These are phyloP conservation scores for Gila robusta DNA, from an alignment of 2,797 vertebrate species.

Conservation along the genomic window DNA sequence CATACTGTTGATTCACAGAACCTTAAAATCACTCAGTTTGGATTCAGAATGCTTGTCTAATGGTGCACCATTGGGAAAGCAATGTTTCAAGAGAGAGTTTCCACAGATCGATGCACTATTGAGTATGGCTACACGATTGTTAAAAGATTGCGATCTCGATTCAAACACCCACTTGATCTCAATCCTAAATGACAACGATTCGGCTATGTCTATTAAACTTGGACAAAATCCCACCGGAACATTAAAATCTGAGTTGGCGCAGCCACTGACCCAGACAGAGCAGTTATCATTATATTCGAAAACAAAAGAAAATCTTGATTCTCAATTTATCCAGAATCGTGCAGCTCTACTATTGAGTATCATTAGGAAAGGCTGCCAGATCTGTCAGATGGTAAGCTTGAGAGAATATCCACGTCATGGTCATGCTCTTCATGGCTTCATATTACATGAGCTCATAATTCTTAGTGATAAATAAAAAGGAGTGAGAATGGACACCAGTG, in stretches of 20 bases:
- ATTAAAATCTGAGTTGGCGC: not conserved
- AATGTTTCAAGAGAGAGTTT: not conserved
- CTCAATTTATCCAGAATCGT: not conserved
- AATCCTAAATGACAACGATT: not conserved
- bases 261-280: not conserved
- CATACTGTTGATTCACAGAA: not conserved
- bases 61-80: not conserved
- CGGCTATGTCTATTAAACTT: not conserved
- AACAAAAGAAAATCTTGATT: not conserved
- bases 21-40: not conserved
- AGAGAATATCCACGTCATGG: not conserved
- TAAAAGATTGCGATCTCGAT: not conserved
- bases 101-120: not conserved
- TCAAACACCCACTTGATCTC: not conserved
- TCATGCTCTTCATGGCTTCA: not conserved
- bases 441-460: slow-evolving; percentile 18
- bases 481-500: not conserved
- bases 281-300: not conserved
- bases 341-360: not conserved
- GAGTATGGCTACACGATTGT: not conserved
- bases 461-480: not conserved
- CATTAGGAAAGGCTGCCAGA: not conserved
- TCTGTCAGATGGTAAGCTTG: slow-evolving; percentile 12
- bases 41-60: not conserved
- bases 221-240: not conserved